Base-by-base conservation (phyloP, 1,140 invertebrate species). In the Leptopilina clavipes region DNA sequence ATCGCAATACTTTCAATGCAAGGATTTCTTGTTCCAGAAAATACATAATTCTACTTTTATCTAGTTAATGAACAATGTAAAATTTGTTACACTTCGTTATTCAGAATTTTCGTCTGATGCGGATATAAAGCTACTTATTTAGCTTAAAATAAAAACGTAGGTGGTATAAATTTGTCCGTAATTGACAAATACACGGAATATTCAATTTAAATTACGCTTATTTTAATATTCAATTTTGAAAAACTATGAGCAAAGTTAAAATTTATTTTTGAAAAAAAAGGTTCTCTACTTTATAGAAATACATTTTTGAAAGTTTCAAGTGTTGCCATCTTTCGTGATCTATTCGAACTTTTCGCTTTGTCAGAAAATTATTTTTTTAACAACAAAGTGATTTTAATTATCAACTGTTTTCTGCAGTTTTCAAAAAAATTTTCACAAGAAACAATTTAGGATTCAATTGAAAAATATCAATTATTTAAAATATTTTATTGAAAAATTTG, bases 1-100 rank as follows among this genome's bases (percentile, higher is more conserved):
- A 59, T 17, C 14, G 25, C 59, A 59, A 19, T 17, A 56, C 54
- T 56, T 56, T 56, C 17, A 19, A 56, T 56, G 54, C 56, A 65
- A 65, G 59, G 59, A 65, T 65, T 37, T 65, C 59, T 31, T 65
- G 59, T 65, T 65, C 59, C 59, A 65, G 59, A 37, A 65, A 65
- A 65, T 25, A 59, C 19, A 48, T 48, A 48, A 48, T 14, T 48
- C 37, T 19, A 54, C 52, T 19, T 25, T 59, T 59, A 25, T 65
- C 59, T 65, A 31, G 22, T 65, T 65, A 22, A 65, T 12, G 48
- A 65, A 65, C 59, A 65, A 65, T 65, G 22, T n/a, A n/a, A 65
- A 65, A 65, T 65, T 65, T n/a, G 59, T n/a, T 31, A 65, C 59
- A 65, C 59, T 31, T 65, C 59, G 59, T 65, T 37, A 65, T n/a